phyloP scores from a whole-genome alignment of 1,140 invertebrate genomes.

The Drosophila ambigua region DNA sequence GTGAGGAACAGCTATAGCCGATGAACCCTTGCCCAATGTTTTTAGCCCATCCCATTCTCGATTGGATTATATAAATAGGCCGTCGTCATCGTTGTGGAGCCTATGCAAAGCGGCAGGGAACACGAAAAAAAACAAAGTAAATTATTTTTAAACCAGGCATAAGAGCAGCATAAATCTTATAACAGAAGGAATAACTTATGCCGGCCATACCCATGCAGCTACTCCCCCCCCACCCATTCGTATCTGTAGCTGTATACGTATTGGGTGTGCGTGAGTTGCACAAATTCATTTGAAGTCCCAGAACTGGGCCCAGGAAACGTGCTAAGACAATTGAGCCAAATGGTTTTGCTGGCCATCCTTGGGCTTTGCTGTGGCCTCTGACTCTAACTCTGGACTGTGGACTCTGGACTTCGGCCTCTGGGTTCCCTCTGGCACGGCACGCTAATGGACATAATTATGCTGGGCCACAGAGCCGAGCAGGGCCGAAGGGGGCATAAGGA shows the following conservation, averaged over 20 bases:
- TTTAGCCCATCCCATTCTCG: constrained; percentile 10
- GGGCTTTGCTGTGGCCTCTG: constrained; percentile 7
- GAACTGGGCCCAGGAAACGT: constrained; percentile 32
- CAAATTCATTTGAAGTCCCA: constrained; percentile 68
- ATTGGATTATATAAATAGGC: constrained; percentile 49
- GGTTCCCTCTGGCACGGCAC: constrained; percentile 42
- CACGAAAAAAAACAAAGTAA: constrained; percentile 17
- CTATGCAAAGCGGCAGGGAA: constrained; percentile 26
- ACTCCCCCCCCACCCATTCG: not conserved
- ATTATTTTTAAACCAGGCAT: constrained; percentile 37
- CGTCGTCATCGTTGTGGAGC: constrained; percentile 5
- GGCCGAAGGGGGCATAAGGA: not conserved
- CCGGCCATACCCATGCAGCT: not conserved
- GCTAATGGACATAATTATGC: constrained; percentile 75
- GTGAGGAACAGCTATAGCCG: not conserved
- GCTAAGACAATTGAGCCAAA: constrained; percentile 64
- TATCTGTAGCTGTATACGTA: constrained; percentile 5
- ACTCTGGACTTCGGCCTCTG: constrained; percentile 17
- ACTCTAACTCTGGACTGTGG: constrained; percentile 11
- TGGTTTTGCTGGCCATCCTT: constrained; percentile 4
- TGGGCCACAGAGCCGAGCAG: constrained; percentile 1
- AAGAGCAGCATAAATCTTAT: constrained; percentile 33
- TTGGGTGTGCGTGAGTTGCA: constrained; percentile 54
- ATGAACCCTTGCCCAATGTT: not conserved
- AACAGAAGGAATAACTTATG: constrained; percentile 12